Evolutionary conservation across 2,113 vertebrate species (phyloP).

Genomic region (Myotis lucifugus): DNA sequence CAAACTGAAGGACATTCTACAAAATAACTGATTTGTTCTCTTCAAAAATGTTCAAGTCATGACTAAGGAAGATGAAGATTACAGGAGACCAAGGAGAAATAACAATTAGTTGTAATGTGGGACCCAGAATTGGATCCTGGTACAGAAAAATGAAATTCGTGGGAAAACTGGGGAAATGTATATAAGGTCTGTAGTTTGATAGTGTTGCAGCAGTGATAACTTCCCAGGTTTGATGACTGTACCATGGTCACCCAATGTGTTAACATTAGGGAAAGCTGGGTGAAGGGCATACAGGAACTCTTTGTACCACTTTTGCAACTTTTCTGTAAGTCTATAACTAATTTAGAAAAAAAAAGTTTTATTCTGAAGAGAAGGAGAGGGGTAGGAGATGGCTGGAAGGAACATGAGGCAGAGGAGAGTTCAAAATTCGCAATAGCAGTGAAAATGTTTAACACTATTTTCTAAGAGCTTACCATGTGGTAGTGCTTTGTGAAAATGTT

Average conservation of each 20-base stretch:
- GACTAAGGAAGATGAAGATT: neutral
- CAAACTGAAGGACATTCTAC: neutral
- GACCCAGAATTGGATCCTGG: neutral
- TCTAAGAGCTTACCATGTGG: neutral
- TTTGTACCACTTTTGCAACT: neutral
- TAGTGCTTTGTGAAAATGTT: neutral
- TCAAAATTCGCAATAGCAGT: neutral
- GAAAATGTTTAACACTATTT: neutral
- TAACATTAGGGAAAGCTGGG: neutral
- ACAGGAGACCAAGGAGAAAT: neutral
- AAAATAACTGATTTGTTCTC: slow-evolving; percentile 9
- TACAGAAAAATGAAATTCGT: neutral
- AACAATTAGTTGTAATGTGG: neutral
- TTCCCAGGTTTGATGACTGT: neutral
- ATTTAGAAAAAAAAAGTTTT: neutral
- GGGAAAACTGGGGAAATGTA: neutral
- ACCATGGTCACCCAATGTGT: neutral
- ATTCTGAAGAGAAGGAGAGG: neutral
- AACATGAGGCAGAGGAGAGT: neutral
- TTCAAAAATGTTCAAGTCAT: neutral
- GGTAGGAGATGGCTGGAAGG: neutral
- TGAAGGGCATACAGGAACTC: neutral
- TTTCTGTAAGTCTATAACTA: slow-evolving; percentile 31
- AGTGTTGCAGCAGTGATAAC: neutral
- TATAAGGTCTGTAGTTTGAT: neutral